Percentiles rank a stretch among this genome's conserved stretches.
phyloP scores from a whole-genome alignment of 2,888 invertebrate species.

The Chalcis sispes region DNA sequence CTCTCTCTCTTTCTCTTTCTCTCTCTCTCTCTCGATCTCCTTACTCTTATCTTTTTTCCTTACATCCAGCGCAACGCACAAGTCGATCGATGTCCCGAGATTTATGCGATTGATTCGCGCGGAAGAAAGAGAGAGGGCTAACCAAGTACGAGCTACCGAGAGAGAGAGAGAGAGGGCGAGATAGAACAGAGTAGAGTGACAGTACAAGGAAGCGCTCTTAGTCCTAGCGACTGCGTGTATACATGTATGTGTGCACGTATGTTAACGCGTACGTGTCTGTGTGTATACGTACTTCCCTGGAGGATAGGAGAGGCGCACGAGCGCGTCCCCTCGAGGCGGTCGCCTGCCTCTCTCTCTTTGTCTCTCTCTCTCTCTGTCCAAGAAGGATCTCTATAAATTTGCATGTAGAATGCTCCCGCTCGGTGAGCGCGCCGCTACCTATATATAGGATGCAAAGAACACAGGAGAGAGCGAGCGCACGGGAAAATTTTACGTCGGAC shows the following conservation, averaged over 20 bases:
- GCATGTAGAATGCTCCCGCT: conserved; percentile 74
- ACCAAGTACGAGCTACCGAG: no score
- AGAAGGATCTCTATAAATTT: conserved; percentile 76
- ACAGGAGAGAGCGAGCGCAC: conserved; percentile 12
- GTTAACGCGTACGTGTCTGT: conserved; percentile 52
- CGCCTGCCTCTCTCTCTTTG: conserved; percentile 37
- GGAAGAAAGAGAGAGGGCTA: conserved; percentile 57
- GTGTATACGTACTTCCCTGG: conserved; percentile 61
- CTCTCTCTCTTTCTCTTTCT: conserved; percentile 45
- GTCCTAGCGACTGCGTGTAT: conserved; percentile 65
- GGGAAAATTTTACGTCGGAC: conserved; percentile 48
- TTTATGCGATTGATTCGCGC: conserved; percentile 75
- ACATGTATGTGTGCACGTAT: conserved; percentile 69
- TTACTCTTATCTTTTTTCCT: background rate
- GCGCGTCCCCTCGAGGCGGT: conserved; percentile 65
- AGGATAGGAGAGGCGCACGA: conserved; percentile 70
- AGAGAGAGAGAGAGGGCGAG: conserved; percentile 57
- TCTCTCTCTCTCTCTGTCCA: conserved; percentile 65
- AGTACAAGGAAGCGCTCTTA: conserved; percentile 77
- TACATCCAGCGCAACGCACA: conserved; percentile 18
- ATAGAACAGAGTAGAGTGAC: conserved; percentile 71
- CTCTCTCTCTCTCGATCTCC: no score
- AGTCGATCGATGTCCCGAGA: conserved; percentile 69
- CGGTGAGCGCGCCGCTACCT: conserved; percentile 23
- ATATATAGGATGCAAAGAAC: conserved; percentile 25